Percentiles rank a stretch among this genome's conserved stretches.
These are phyloP conservation scores for Dipodomys merriami DNA, from an alignment of 2,113 vertebrate genomes.

Conservation along the genomic window DNA sequence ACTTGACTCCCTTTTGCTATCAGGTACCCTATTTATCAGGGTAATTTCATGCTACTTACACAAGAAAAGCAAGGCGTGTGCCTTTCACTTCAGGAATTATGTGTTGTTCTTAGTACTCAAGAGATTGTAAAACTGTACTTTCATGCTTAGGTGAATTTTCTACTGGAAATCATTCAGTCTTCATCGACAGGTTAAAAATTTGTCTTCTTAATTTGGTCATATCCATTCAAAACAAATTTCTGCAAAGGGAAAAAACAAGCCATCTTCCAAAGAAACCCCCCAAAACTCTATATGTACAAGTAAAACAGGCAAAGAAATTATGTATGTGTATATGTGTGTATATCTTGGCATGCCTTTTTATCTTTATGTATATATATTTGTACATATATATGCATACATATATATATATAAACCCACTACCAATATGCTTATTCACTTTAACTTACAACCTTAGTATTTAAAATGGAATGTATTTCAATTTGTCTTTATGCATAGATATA, in stretches of 20 bases:
- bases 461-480: background rate
- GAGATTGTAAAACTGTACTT: conserved; percentile 29
- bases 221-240: conserved; percentile 3
- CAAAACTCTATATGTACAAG: background rate
- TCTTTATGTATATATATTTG: background rate
- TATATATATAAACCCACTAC: background rate
- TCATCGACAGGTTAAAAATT: conserved; percentile 26
- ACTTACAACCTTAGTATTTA: background rate
- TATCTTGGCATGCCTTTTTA: background rate
- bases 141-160: background rate
- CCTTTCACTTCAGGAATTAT: conserved; percentile 48
- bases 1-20: conserved; percentile 19
- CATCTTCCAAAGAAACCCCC: background rate
- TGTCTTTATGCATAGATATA: background rate
- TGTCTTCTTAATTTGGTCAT: conserved; percentile 5
- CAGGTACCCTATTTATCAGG: conserved; percentile 30
- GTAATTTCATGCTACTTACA: conserved; percentile 63
- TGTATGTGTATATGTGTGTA: too few species aligned
- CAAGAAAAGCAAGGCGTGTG: conserved; percentile 51
- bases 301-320: background rate
- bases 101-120: background rate
- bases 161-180: conserved; percentile 32
- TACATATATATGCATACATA: background rate
- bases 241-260: background rate
- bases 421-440: background rate